phyloP scores from a whole-genome alignment of 1,140 invertebrate species.

The Gryllus bimaculatus region DNA sequence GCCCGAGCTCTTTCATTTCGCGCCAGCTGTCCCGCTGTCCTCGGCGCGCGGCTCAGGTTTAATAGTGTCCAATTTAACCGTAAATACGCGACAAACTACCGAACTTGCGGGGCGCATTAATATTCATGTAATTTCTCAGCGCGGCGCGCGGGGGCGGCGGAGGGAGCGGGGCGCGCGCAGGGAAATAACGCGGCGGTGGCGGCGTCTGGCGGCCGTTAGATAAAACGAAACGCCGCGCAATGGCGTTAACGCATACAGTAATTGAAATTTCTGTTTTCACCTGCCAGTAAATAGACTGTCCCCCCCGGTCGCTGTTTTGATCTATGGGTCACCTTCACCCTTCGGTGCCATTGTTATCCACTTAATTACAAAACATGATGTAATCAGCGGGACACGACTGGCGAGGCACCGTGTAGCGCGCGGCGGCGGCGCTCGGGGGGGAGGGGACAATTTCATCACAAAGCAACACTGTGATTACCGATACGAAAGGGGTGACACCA shows the following conservation, averaged over 20 bases:
- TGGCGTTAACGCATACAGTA: not conserved
- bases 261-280: constrained; percentile 1
- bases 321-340: not conserved
- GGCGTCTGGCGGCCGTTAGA: not conserved
- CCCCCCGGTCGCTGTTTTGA: not conserved
- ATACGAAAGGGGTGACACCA: not conserved
- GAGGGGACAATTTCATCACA: not conserved
- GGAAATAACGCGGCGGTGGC: not conserved
- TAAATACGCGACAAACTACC: not conserved
- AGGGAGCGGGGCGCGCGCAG: no score
- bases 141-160: no score
- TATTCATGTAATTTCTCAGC: not conserved
- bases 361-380: constrained; percentile 5
- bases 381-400: not conserved
- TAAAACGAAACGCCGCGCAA: not conserved
- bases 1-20: no score
- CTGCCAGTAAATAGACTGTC: not conserved
- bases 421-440: no score
- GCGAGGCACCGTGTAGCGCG: not conserved
- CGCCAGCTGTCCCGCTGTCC: no score
- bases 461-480: not conserved
- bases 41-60: no score
- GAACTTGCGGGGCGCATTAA: not conserved
- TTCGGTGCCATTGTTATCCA: not conserved
- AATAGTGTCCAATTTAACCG: not conserved